These are phyloP conservation scores for Andrena bucephala DNA, from an alignment of 2,888 invertebrate genomes.

Conservation along the genomic window DNA sequence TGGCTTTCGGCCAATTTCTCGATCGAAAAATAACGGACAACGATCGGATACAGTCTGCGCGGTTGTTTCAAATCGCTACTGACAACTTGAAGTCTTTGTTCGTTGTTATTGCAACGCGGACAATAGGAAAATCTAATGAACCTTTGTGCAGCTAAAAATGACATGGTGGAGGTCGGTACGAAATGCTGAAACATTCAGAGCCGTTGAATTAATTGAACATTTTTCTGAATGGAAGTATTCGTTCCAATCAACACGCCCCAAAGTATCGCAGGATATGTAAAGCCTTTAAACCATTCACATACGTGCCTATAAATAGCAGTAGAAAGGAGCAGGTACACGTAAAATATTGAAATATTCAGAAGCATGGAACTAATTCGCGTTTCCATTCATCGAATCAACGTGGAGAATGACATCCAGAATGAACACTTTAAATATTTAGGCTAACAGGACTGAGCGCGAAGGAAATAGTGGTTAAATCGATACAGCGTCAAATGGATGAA, in stretches of 20 bases:
- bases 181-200: constrained; percentile 7
- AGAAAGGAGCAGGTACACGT: neutral
- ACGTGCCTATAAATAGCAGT: neutral
- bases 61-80: neutral
- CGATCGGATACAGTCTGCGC: neutral
- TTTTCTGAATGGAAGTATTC: neutral
- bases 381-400: neutral
- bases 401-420: neutral
- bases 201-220: neutral
- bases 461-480: no score
- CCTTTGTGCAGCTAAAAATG: no score
- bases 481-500: no score
- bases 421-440: neutral
- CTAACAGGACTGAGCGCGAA: neutral
- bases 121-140: no score
- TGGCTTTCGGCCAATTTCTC: neutral
- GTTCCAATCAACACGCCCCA: no score
- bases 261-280: no score
- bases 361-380: constrained; percentile 5
- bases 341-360: constrained; percentile 19
- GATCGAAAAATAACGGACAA: neutral
- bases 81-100: neutral
- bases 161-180: no score
- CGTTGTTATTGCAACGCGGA: no score
- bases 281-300: neutral